Conservation (phyloP, 2,113 vertebrate species). For the Oreochromis spilurus region DNA sequence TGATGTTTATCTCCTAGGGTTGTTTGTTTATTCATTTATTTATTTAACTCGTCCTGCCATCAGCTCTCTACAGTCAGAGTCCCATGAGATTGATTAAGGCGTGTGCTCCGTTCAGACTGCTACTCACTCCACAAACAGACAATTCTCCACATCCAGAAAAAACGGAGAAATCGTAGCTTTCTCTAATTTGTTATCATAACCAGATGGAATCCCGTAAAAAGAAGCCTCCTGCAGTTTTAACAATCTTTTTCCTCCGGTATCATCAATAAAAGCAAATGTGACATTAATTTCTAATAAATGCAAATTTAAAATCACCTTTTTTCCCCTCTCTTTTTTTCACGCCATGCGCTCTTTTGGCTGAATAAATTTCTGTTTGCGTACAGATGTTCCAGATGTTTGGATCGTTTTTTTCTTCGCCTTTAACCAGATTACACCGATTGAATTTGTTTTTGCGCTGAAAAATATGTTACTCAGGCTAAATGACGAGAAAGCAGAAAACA, state of each 20-base stretch:
- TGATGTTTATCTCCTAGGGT: not conserved
- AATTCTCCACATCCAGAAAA: not conserved
- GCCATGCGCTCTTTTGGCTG: not conserved
- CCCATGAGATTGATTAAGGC: conserved; percentile 67
- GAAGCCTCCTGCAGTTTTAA: not conserved
- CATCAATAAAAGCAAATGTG: not conserved
- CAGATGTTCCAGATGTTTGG: not conserved
- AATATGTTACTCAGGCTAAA: not conserved
- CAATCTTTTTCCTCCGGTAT: not conserved
- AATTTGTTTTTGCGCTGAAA: conserved; percentile 2
- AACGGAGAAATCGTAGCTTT: not conserved
- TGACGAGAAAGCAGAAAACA: not conserved
- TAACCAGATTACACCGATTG: conserved; percentile 6
- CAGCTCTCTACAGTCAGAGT: conserved; percentile 35
- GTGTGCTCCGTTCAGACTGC: not conserved
- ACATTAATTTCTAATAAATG: not conserved
- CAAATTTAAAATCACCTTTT: not conserved
- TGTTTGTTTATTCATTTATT: not conserved
- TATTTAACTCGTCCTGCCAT: not conserved
- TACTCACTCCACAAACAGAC: not conserved
- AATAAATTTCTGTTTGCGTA: not conserved
- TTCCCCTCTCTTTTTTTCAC: not conserved
- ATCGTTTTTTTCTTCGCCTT: not conserved
- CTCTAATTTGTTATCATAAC: not conserved
- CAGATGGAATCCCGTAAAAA: not conserved